Evolutionary conservation across 2,888 invertebrate genomes (phyloP).

Genomic region (Carpatolechia fugitivella): DNA sequence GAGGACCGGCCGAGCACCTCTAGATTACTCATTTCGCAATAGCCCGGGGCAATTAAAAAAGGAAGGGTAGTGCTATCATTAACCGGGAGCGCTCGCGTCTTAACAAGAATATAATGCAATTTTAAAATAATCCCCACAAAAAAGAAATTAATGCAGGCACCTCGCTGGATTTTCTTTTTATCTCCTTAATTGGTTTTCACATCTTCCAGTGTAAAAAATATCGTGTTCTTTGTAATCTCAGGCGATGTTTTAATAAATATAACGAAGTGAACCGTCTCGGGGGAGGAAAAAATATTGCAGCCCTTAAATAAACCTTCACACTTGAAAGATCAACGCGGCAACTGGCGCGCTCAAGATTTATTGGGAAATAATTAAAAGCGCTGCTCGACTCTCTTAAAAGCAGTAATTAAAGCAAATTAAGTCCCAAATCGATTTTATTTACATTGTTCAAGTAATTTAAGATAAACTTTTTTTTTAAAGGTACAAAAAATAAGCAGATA

Average conservation of each 20-base stretch:
- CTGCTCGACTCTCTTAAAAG: constrained; percentile 45
- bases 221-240: constrained; percentile 79
- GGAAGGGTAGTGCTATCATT: constrained; percentile 77
- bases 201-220: constrained; percentile 79
- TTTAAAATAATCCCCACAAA: constrained; percentile 79
- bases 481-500: no score
- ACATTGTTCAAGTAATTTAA: not conserved
- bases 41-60: constrained; percentile 76
- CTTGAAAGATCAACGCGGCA: constrained; percentile 72
- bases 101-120: constrained; percentile 80
- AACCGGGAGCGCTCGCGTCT: constrained; percentile 71
- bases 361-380: constrained; percentile 71
- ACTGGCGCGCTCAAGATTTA: constrained; percentile 67
- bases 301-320: constrained; percentile 76
- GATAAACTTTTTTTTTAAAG: not conserved
- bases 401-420: constrained; percentile 60
- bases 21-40: constrained; percentile 77
- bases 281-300: constrained; percentile 72
- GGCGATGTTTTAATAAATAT: constrained; percentile 80
- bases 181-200: constrained; percentile 81
- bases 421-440: constrained; percentile 17
- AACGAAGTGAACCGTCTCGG: constrained; percentile 69
- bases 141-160: constrained; percentile 79
- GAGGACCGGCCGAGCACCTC: constrained; percentile 63
- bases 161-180: constrained; percentile 78